Percentiles rank a stretch among this genome's conserved stretches.
These are phyloP conservation scores for Heloderma charlesbogerti DNA, from an alignment of 2,113 vertebrate species.

Conservation along the genomic window DNA sequence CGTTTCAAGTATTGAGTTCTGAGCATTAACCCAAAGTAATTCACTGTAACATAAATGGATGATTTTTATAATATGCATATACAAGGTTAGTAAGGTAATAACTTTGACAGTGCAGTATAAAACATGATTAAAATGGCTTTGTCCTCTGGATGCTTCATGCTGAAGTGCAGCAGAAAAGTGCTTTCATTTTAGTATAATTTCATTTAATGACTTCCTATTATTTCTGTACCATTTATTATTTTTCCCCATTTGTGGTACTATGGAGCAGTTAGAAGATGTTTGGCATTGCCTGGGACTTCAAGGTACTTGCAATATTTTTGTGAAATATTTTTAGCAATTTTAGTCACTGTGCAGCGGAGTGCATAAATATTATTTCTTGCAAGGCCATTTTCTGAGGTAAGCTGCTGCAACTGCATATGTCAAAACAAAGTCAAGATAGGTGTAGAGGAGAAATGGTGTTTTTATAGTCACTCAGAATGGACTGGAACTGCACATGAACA, in stretches of 20 bases:
- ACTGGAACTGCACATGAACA: neutral
- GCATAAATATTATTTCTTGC: slow-evolving; percentile 15
- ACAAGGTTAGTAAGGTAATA: slow-evolving; percentile 73
- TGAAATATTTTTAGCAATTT: slow-evolving; percentile 31
- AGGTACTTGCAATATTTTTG: slow-evolving; percentile 8
- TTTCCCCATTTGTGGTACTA: slow-evolving; percentile 3
- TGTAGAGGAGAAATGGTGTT: neutral
- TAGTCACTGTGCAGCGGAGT: slow-evolving; percentile 18
- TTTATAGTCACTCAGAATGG: neutral
- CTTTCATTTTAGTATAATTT: slow-evolving; percentile 49
- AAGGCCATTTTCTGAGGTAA: slow-evolving; percentile 15
- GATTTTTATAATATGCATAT: slow-evolving; percentile 76
- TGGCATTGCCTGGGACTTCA: slow-evolving; percentile 6
- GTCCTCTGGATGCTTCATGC: slow-evolving; percentile 61
- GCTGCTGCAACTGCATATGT: neutral
- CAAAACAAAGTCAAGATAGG: neutral
- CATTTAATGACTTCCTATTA: slow-evolving; percentile 27
- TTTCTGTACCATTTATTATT: slow-evolving; percentile 34
- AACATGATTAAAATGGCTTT: slow-evolving; percentile 62
- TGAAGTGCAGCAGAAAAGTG: slow-evolving; percentile 55
- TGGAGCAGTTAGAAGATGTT: slow-evolving; percentile 10
- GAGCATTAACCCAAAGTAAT: slow-evolving; percentile 72
- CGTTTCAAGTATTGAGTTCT: slow-evolving; percentile 72
- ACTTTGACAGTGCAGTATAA: slow-evolving; percentile 65
- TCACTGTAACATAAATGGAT: slow-evolving; percentile 77